Evolutionary conservation across 2,113 vertebrate genomes (phyloP).

Genomic region (Erinaceus europaeus): DNA sequence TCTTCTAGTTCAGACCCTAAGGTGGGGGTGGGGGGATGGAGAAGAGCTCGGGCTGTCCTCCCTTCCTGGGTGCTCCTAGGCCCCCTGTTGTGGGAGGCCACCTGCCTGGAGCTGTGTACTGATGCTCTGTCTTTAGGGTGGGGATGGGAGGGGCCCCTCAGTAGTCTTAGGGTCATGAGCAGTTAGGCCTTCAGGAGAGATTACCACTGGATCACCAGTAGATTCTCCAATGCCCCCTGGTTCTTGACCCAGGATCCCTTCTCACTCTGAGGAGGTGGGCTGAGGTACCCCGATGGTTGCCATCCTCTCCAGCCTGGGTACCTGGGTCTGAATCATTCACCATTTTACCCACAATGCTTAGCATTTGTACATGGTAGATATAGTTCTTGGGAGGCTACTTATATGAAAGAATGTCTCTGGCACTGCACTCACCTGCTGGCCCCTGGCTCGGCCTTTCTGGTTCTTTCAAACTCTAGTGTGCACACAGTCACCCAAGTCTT

Average conservation of each 20-base stretch:
- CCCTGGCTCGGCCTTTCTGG: neutral
- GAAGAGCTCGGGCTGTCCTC: neutral
- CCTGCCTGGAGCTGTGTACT: neutral
- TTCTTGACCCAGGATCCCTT: neutral
- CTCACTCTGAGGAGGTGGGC: neutral
- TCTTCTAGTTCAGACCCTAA: neutral
- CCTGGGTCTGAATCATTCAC: neutral
- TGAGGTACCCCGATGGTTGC: neutral
- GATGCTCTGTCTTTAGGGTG: neutral
- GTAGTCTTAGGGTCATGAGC: neutral
- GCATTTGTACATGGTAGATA: neutral
- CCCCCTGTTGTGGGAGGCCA: neutral
- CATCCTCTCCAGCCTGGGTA: neutral
- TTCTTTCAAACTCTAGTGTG: constrained; percentile 5
- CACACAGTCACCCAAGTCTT: neutral
- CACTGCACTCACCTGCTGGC: neutral
- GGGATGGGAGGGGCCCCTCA: neutral
- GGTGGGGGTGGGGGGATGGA: neutral
- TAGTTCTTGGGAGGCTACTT: constrained; percentile 8
- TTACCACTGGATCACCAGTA: neutral
- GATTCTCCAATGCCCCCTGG: neutral
- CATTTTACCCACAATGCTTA: neutral
- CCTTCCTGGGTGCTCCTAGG: neutral
- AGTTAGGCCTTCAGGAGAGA: no score
- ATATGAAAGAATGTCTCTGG: neutral